These are phyloP conservation scores for Benthosema pterotum DNA, from an alignment of 2,797 vertebrate species.

Conservation along the genomic window DNA sequence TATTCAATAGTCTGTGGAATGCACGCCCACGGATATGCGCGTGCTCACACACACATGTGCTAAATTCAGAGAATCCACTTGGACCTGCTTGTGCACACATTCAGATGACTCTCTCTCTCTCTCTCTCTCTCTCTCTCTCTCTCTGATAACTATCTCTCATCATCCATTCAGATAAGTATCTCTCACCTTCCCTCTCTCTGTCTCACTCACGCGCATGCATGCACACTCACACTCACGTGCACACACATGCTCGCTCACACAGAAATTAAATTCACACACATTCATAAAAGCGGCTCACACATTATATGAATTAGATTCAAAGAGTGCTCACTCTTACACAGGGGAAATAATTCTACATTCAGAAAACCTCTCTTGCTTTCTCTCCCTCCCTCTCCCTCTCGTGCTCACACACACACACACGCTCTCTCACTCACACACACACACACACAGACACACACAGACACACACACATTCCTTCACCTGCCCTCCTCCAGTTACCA, in stretches of 20 bases:
- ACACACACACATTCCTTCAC: slow-evolving; percentile 64
- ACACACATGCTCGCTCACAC: slow-evolving; percentile 18
- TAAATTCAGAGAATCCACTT: no score
- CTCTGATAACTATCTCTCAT: no score
- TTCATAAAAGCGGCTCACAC: no score
- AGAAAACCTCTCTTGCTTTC: not conserved
- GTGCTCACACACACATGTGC: no score
- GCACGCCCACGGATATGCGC: no score
- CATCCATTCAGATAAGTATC: no score
- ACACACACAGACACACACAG: slow-evolving; percentile 10
- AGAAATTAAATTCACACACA: slow-evolving; percentile 34
- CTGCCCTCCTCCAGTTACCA: slow-evolving; percentile 43
- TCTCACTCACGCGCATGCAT: slow-evolving; percentile 5
- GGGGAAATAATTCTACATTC: no score
- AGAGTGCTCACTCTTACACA: slow-evolving; percentile 66
- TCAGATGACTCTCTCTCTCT: not conserved
- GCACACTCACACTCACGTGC: slow-evolving; percentile 38
- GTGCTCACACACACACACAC: not conserved
- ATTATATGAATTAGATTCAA: slow-evolving; percentile 18
- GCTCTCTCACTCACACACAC: slow-evolving; percentile 12
- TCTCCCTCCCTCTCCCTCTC: not conserved
- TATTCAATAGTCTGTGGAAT: no score
- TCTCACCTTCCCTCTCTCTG: no score
- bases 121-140: not conserved
- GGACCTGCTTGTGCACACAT: no score